Evolutionary conservation across 2,113 vertebrate species (phyloP), one percentile per base, ranked within the genome.

Genomic region (Leptocoma aspasia): DNA sequence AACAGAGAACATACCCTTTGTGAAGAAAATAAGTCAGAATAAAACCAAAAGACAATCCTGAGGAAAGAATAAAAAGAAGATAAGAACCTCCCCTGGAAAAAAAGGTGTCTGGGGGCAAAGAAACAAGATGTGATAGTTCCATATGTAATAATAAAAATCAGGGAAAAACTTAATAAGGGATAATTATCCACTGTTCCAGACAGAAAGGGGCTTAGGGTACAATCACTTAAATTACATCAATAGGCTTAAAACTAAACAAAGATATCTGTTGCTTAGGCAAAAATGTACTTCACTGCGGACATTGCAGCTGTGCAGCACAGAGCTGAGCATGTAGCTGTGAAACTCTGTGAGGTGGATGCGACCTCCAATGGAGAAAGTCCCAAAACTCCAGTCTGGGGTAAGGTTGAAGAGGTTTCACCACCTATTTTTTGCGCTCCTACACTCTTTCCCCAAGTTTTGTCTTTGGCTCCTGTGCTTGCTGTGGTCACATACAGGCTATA

Each of bases 221-320:
- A 63, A 19, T 35, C 35, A 52, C 47, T 89, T 84, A 84, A 70
- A 23, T 90, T 70, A 49, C 33, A 54, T 71, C 49, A 73, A 64
- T 42, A 86, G 64, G 21, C 54, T 86, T 89, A 83, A 95, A 92
- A 44, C 16, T 69, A 86, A 75, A 68, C 33, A 82, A 54, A 86
- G 35, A 42, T 76, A 18, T 31, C 31, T 49, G 13, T 56, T 91
- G 14, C 44, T 65, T 30, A 8, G 33, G 17, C 24, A 72, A 83
- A 94, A 76, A 69, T 22, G 1, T 42, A 9, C 5, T n/a, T 37
- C 30, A 12, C 2, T 26, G 14, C 39, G 39, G 57, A 27, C 15
- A 14, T 13, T 56, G n/a, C 33, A 71, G 26, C 57, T 54, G 30
- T 33, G 39, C 28, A 54, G 31, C 30, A n/a, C 28, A 37, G 30